Evolutionary conservation across 2,888 invertebrate species (phyloP).

Genomic region (Tachystola acroxantha): DNA sequence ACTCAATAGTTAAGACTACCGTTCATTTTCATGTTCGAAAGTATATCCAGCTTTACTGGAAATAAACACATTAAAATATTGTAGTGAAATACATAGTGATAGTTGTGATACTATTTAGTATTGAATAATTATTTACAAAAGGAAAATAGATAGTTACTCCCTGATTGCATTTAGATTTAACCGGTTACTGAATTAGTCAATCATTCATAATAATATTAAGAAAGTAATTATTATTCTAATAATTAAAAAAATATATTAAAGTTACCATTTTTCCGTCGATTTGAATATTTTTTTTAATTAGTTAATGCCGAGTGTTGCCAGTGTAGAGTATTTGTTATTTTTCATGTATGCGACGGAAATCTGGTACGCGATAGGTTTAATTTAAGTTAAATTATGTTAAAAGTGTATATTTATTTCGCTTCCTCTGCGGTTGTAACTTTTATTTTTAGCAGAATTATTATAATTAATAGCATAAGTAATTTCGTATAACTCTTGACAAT

Average conservation of each 20-base stretch:
- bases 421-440: conserved; percentile 27
- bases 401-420: conserved; percentile 41
- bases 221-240: conserved; percentile 34
- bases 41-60: too few relatives aligned
- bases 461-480: conserved; percentile 25
- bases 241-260: conserved; percentile 27
- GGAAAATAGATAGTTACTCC: conserved; percentile 46
- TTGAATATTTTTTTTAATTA: conserved; percentile 18
- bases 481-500: conserved; percentile 17
- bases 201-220: conserved; percentile 40
- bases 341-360: conserved; percentile 31
- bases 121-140: conserved; percentile 41
- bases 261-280: conserved; percentile 47
- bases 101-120: conserved; percentile 59
- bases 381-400: conserved; percentile 19
- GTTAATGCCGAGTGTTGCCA: conserved; percentile 46
- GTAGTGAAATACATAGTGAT: conserved; percentile 6
- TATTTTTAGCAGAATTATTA: conserved; percentile 22
- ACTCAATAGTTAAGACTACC: too few relatives aligned
- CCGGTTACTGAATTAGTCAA: conserved; percentile 37
- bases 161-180: conserved; percentile 60
- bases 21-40: too few relatives aligned
- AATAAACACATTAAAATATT: neutral
- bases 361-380: conserved; percentile 35
- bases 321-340: conserved; percentile 16